These are phyloP conservation scores for Oncorhynchus mykiss DNA, from an alignment of 2,113 vertebrate genomes.

Conservation along the genomic window DNA sequence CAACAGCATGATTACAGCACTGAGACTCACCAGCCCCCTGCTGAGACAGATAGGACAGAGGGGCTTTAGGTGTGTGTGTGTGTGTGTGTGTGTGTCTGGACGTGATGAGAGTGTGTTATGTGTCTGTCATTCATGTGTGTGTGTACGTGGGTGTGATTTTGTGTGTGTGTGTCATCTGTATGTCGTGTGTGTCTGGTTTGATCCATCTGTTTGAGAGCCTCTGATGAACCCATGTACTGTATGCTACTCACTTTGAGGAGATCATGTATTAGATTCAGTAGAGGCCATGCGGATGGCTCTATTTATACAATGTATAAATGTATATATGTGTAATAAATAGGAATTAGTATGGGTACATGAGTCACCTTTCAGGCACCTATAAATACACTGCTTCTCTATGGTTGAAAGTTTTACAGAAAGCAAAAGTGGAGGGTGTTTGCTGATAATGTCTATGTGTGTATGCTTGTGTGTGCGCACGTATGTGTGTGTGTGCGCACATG, in stretches of 20 bases:
- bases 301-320: too few species aligned
- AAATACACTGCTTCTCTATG: too few species aligned
- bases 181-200: slow-evolving; percentile 18
- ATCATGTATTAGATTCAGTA: too few species aligned
- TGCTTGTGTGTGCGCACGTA: neutral
- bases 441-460: neutral
- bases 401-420: too few species aligned
- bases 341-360: too few species aligned
- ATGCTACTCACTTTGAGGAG: too few species aligned
- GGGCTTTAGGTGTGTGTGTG: neutral
- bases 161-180: neutral
- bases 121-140: neutral
- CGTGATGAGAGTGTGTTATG: neutral
- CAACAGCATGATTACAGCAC: slow-evolving; percentile 17
- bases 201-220: too few species aligned
- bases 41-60: neutral
- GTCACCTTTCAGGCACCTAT: too few species aligned
- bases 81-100: neutral
- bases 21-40: slow-evolving; percentile 15
- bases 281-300: too few species aligned
- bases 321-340: too few species aligned
- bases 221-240: too few species aligned
- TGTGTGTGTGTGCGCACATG: neutral
- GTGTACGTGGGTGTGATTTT: slow-evolving; percentile 2
- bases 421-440: too few species aligned